Percentiles rank a stretch among this genome's conserved stretches.
These are phyloP conservation scores for Brevipalpus yothersi DNA, from an alignment of 1,140 invertebrate genomes.

Conservation along the genomic window DNA sequence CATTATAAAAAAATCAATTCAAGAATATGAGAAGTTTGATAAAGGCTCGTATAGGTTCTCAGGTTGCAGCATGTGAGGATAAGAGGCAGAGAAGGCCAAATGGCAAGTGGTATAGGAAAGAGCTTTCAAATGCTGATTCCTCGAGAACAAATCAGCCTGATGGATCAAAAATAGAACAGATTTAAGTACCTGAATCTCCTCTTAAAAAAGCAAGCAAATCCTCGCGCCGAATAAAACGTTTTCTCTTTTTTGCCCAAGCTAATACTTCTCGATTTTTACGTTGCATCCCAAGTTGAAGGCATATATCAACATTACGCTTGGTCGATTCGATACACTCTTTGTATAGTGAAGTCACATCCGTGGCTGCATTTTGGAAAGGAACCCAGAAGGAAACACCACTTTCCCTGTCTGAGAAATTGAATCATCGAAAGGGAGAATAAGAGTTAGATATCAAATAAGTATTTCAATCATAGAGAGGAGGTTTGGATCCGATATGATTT, in stretches of 20 bases:
- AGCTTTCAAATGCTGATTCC: too few relatives aligned
- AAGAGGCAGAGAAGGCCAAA: too few relatives aligned
- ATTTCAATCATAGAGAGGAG: too few relatives aligned
- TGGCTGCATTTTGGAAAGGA: conserved; percentile 54
- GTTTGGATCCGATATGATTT: too few relatives aligned
- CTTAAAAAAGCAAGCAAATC: conserved; percentile 51
- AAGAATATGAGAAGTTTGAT: too few relatives aligned
- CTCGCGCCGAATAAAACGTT: conserved; percentile 42
- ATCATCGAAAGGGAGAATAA: not conserved
- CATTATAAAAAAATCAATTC: conserved; percentile 13
- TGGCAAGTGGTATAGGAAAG: too few relatives aligned
- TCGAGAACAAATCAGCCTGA: conserved; percentile 16
- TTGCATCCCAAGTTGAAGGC: conserved; percentile 41
- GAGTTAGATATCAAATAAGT: not conserved
- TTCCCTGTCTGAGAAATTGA: not conserved
- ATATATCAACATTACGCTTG: conserved; percentile 37
- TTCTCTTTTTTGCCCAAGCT: conserved; percentile 45
- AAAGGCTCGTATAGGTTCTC: too few relatives aligned
- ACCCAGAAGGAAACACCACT: conserved; percentile 38
- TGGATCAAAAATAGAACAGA: conserved; percentile 22
- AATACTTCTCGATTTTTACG: conserved; percentile 45
- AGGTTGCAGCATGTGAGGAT: too few relatives aligned
- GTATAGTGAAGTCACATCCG: conserved; percentile 46
- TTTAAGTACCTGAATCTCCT: conserved; percentile 18
- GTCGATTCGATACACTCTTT: conserved; percentile 52